Percentiles rank a stretch among this genome's conserved stretches.
These are phyloP conservation scores for Pterocles gutturalis DNA, from an alignment of 2,113 vertebrate species.

Conservation along the genomic window DNA sequence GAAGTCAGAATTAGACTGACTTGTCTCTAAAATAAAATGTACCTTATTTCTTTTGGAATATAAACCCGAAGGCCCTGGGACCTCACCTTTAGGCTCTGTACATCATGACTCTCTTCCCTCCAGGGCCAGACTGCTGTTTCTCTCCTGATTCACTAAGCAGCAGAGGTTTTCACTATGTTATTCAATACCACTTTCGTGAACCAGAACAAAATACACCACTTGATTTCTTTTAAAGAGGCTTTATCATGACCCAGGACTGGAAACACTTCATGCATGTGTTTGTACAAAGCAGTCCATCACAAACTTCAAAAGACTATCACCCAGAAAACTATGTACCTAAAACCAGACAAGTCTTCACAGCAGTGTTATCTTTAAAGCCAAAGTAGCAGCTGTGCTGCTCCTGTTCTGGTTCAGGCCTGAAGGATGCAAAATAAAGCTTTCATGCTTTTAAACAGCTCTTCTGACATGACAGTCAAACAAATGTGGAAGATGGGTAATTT, in stretches of 20 bases:
- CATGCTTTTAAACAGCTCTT: neutral
- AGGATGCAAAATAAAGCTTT: neutral
- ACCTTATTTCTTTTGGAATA: neutral
- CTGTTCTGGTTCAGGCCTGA: conserved; percentile 10
- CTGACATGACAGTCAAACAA: neutral
- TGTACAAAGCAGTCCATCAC: conserved; percentile 36
- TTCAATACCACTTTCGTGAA: neutral
- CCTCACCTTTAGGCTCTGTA: neutral
- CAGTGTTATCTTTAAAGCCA: neutral
- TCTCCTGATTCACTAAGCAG: neutral
- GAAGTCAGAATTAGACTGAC: neutral
- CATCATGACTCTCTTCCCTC: neutral
- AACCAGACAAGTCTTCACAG: neutral
- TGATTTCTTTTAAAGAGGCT: conserved; percentile 27
- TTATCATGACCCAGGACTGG: conserved; percentile 26
- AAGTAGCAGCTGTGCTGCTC: neutral
- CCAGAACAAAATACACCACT: conserved; percentile 27
- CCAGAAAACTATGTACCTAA: conserved; percentile 2
- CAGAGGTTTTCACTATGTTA: neutral
- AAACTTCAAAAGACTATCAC: conserved; percentile 32
- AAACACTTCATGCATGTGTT: neutral
- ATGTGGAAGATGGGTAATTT: neutral
- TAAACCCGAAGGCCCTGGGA: neutral
- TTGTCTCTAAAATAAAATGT: neutral
- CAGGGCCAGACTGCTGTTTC: neutral